Evolutionary conservation across 2,888 invertebrate species (phyloP).

Genomic region (Limnephilus lunatus): DNA sequence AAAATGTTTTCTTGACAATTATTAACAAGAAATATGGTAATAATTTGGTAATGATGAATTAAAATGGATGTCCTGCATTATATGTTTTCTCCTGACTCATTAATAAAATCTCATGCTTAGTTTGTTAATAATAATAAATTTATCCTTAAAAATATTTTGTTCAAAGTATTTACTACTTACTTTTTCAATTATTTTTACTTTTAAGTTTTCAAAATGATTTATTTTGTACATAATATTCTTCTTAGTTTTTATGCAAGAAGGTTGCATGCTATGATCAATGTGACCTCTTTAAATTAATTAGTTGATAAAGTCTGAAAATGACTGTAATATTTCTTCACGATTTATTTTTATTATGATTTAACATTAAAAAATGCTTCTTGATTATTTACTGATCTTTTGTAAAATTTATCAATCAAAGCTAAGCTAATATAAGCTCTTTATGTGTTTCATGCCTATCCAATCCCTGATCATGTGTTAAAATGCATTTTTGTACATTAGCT

Average conservation of each 20-base stretch:
- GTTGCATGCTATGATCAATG: not conserved
- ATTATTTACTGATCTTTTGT: not conserved
- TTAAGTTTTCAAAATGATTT: slow-evolving; percentile 15
- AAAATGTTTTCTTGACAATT: not conserved
- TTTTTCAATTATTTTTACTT: slow-evolving; percentile 8
- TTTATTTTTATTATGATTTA: not conserved
- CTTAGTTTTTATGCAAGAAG: slow-evolving; percentile 16
- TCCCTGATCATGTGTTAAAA: not conserved
- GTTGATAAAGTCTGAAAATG: not conserved
- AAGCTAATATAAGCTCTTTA: not conserved
- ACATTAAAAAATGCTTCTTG: not conserved
- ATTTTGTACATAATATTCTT: slow-evolving; percentile 38
- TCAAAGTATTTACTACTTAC: slow-evolving; percentile 11
- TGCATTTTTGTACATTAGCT: not conserved
- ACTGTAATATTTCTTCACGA: not conserved
- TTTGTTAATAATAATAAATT: not conserved
- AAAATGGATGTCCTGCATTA: not conserved
- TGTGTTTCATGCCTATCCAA: not conserved
- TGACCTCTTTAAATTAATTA: not conserved
- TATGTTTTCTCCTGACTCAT: slow-evolving; percentile 25
- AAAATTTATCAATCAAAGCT: not conserved
- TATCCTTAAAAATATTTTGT: slow-evolving; percentile 26
- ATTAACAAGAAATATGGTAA: not conserved
- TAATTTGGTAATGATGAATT: not conserved
- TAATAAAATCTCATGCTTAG: slow-evolving; percentile 37